Evolutionary conservation across 2,888 invertebrate species (phyloP), one percentile per base, ranked within the genome.

Genomic region (Dynastes maya): DNA sequence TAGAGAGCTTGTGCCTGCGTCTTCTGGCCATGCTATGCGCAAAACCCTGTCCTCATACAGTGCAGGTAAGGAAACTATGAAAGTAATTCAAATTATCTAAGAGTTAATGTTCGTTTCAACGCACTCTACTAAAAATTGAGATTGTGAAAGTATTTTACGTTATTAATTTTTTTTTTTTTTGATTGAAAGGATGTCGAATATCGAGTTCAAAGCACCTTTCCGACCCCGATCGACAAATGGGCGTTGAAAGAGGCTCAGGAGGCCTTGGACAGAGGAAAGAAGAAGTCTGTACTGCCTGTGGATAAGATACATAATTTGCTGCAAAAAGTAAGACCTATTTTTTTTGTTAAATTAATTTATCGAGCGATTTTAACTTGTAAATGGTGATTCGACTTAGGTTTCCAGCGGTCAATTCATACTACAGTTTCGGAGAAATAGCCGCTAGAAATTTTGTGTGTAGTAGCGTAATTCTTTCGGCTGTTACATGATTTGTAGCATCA

Each of bases 191-290:
- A 98, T 90, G 96, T 98, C 84, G 98, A 98, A 87, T 97, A 97
- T 85, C 92, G 97, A 81, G 97, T 98, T 51, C 93, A 95, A 82
- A 95, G 95, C 83, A 96, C 96, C 76, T 98, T 98, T 91, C 98
- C 98, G n/a, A 95, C 95, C 16, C 98, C 98, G 2, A 95, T 98
- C 83, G 97, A 98, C 89, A 93, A 93, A 87, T 98, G 98, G 97
- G 97, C 98, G 71, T 91, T 97, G 80, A 92, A 92, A 82, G 98
- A 98, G 88, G 98, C 98, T 22, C 94, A 95, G 82, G 95, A 95
- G 85, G 95, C 95, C 70, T 91, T 95, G 80, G 95, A 95, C 84
- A 93, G 94, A 85, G 94, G 94, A 77, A 95, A 95, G 86, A 95
- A 95, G 87, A 93, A 95, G 84, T 92, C 94, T 67, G 94, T 95